Percentiles rank a stretch among this genome's conserved stretches.
These are phyloP conservation scores for Halocynthia roretzi DNA, from an alignment of 23 tunicate genomes.

Conservation along the genomic window DNA sequence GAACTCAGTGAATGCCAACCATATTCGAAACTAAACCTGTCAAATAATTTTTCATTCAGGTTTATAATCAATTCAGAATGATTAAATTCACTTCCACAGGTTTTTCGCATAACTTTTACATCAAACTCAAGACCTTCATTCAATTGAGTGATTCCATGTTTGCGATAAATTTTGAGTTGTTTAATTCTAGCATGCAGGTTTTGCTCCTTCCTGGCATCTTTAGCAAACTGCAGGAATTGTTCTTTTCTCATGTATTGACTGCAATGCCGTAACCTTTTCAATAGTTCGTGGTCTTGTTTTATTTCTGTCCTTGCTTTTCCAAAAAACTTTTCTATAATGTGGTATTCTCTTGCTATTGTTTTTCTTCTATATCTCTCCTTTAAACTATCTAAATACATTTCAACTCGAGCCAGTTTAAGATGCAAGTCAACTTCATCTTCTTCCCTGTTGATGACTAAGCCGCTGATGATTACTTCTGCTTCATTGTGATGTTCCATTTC, in stretches of 20 bases:
- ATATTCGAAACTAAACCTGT: conserved; percentile 21
- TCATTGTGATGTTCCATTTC: conserved; percentile 86
- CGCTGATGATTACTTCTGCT: conserved; percentile 64
- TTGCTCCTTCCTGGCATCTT: conserved; percentile 44
- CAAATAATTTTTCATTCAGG: conserved; percentile 19
- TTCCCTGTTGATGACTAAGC: conserved; percentile 43
- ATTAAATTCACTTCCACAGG: conserved; percentile 16
- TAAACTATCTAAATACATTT: conserved; percentile 45
- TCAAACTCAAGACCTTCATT: conserved; percentile 15
- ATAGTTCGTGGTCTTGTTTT: conserved; percentile 15
- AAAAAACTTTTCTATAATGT: conserved; percentile 71
- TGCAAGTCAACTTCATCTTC: conserved; percentile 54
- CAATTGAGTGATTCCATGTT: conserved; percentile 65
- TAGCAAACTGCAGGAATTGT: conserved; percentile 40
- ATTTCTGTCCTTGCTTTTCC: neutral
- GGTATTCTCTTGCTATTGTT: conserved; percentile 65
- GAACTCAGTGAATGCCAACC: conserved; percentile 29
- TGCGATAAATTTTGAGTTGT: conserved; percentile 55
- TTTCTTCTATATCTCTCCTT: conserved; percentile 74
- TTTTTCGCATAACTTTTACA: conserved; percentile 5
- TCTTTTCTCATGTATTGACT: conserved; percentile 75
- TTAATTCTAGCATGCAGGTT: conserved; percentile 40
- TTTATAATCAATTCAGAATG: neutral
- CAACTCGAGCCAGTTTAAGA: conserved; percentile 69
- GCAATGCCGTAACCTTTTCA: conserved; percentile 31